Evolutionary conservation across 2,888 invertebrate genomes (phyloP), one percentile per base, ranked within the genome.

Genomic region (Teleogryllus oceanicus): DNA sequence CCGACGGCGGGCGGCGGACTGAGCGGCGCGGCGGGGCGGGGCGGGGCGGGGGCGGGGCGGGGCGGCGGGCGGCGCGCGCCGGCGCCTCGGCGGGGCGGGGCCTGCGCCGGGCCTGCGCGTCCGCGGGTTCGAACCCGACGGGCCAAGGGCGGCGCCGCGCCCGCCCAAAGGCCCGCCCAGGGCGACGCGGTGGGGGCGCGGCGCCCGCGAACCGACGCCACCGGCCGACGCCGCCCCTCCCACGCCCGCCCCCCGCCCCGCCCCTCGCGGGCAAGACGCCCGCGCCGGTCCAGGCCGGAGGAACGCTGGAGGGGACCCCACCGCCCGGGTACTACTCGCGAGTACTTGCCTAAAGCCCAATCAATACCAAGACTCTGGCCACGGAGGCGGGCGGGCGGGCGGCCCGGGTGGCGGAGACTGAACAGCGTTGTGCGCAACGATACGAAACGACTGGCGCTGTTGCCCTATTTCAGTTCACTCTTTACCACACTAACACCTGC

Each of bases 91-190:
- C 62, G 62, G 62, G 62, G 62, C 62, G 62, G 62, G n/a, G 62
- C 62, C 62, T 18, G 62, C 13, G 62, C n/a, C 62, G 62, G 62
- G 62, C n/a, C 62, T 62, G 62, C 62, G 16, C 16, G 16, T 16
- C 62, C 62, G 62, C 62, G n/a, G 62, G 62, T 62, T 62, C 62
- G 62, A 62, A 62, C 62, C 62, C 62, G 62, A 62, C 62, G n/a
- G 62, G 16, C n/a, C 13, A 4, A 62, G 62, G 62, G 62, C 62
- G 62, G 62, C 62, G 62, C 62, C 62, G 16, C 62, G 13, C 62
- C 62, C 16, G n/a, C 62, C 16, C 62, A 18, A n/a, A 62, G 37
- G 13, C 62, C 62, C 16, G 62, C 62, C 62, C 62, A 13, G 62
- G 62, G 62, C 16, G 62, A 5, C n/a, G 62, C 13, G 62, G 62